These are phyloP conservation scores for Phenganax subtilis DNA, from an alignment of 92 coral and sea anemone species.

Conservation along the genomic window DNA sequence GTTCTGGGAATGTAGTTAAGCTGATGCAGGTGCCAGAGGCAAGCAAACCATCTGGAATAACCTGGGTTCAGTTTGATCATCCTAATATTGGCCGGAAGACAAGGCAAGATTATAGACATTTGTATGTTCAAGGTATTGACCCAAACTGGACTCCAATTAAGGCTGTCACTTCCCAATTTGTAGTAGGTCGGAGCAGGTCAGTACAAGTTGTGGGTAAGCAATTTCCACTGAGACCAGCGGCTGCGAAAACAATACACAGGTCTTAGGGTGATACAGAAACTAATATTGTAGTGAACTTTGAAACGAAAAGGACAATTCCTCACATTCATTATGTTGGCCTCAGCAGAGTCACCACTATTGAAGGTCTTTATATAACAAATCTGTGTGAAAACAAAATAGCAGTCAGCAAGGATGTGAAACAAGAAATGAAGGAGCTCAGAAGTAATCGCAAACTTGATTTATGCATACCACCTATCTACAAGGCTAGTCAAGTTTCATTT, in stretches of 20 bases:
- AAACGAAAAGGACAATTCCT: not conserved
- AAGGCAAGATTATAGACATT: no score
- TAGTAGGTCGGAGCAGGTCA: constrained; percentile 33
- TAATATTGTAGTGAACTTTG: not conserved
- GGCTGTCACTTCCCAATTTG: constrained; percentile 28
- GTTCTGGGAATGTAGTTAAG: constrained; percentile 32
- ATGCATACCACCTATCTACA: constrained; percentile 33
- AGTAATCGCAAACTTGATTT: constrained; percentile 38
- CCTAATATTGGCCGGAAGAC: no score
- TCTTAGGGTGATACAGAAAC: not conserved
- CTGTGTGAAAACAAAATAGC: constrained; percentile 35
- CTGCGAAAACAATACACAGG: constrained; percentile 10
- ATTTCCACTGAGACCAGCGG: constrained; percentile 38
- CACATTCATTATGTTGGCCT: not conserved
- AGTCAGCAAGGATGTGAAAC: constrained; percentile 31
- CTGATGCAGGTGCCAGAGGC: constrained; percentile 30
- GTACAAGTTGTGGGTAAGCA: constrained; percentile 37
- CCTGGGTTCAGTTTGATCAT: constrained; percentile 66
- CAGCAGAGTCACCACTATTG: constrained; percentile 41
- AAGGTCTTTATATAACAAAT: constrained; percentile 34
- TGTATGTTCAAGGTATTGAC: not conserved
- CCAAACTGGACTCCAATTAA: constrained; percentile 27
- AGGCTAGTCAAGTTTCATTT: not conserved
- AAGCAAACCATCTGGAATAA: constrained; percentile 50
- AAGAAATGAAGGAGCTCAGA: constrained; percentile 35